Conservation (phyloP, 2,113 vertebrate species). For the Talpa occidentalis region DNA sequence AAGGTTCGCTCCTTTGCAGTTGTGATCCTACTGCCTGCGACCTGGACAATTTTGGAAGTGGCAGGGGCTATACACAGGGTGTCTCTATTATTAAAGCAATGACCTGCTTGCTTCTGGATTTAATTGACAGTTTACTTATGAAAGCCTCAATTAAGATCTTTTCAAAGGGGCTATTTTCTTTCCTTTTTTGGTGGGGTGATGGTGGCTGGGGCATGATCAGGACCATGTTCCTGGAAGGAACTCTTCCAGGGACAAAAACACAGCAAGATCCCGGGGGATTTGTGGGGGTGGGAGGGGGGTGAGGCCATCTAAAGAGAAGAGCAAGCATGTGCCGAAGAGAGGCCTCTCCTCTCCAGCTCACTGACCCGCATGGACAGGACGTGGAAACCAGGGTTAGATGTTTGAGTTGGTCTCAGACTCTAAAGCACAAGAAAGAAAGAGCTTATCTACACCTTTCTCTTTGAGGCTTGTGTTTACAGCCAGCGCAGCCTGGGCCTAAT, state of each 20-base stretch:
- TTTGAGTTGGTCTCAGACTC: no score
- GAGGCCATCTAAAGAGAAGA: no score
- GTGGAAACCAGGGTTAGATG: no score
- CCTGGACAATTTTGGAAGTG: not conserved
- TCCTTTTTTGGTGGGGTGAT: not conserved
- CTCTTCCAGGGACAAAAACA: not conserved
- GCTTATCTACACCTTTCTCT: no score
- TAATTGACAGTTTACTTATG: not conserved
- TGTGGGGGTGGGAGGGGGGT: no score
- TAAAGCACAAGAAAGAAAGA: no score
- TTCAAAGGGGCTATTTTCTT: not conserved
- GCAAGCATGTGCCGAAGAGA: not conserved
- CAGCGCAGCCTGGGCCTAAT: no score
- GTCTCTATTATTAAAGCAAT: not conserved
- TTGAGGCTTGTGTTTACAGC: no score
- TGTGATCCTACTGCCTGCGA: not conserved
- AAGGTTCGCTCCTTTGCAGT: not conserved
- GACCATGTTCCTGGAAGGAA: not conserved
- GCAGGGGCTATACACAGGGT: not conserved
- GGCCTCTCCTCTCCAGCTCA: not conserved
- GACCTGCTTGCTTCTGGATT: not conserved
- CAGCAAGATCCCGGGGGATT: not conserved
- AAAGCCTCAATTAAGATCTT: not conserved
- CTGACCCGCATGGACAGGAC: no score
- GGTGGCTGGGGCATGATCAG: not conserved